phyloP scores from a whole-genome alignment of 2,888 invertebrate species.

The Harmothoe impar region DNA sequence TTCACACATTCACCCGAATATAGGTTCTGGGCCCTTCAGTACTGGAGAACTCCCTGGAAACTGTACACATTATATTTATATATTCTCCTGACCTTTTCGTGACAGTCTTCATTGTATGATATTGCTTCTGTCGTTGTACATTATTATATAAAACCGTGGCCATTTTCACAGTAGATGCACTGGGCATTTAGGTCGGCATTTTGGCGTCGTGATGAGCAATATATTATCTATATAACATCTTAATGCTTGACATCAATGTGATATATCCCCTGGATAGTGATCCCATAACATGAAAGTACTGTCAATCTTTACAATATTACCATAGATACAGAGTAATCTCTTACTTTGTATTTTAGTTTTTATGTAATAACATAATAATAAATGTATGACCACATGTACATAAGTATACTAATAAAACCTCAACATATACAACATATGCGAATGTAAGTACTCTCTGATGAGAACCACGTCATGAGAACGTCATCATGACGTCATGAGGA shows the following conservation, averaged over 20 bases:
- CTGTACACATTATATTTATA: slow-evolving; percentile 1
- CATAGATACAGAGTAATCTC: background rate
- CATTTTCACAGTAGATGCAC: background rate
- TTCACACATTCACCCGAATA: too few relatives aligned
- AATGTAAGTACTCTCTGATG: slow-evolving; percentile 58
- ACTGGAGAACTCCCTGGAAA: slow-evolving; percentile 8
- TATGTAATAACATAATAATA: slow-evolving; percentile 16
- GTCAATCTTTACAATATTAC: background rate
- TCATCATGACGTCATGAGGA: background rate
- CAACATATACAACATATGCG: slow-evolving; percentile 38
- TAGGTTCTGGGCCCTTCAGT: background rate
- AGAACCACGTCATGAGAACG: slow-evolving; percentile 36
- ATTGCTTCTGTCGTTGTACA: background rate
- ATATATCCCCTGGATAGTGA: background rate
- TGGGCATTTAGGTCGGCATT: background rate
- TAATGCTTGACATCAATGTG: slow-evolving; percentile 15
- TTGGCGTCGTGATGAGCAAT: slow-evolving; percentile 35
- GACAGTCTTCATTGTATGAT: background rate
- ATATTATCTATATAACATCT: background rate
- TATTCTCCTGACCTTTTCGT: background rate
- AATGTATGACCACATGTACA: slow-evolving; percentile 50
- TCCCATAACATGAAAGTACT: background rate
- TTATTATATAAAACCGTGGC: background rate
- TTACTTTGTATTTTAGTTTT: slow-evolving; percentile 6
- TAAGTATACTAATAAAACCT: slow-evolving; percentile 38